Evolutionary conservation across 2,797 vertebrate genomes (phyloP).

Genomic region (Coilia nasus): DNA sequence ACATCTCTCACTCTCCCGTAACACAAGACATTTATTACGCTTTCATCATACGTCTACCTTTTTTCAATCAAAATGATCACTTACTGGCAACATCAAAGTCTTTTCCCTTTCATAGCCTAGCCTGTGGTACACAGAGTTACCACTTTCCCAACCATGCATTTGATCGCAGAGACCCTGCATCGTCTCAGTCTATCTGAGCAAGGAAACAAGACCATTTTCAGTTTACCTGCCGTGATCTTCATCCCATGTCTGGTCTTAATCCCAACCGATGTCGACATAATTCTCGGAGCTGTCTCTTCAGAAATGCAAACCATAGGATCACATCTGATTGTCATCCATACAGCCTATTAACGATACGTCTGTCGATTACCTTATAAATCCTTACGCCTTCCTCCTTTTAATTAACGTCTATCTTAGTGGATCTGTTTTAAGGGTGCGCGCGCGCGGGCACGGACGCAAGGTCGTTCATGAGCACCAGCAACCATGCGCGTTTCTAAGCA

Average conservation of each 20-base stretch:
- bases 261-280: slow-evolving; percentile 31
- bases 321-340: slow-evolving; percentile 36
- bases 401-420: slow-evolving; percentile 62
- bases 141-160: not conserved
- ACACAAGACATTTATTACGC: slow-evolving; percentile 11
- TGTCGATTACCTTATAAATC: slow-evolving; percentile 59
- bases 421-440: slow-evolving; percentile 62
- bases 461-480: slow-evolving; percentile 83
- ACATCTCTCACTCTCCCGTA: not conserved
- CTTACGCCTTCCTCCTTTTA: slow-evolving; percentile 55
- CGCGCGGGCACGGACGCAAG: slow-evolving; percentile 81
- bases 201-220: slow-evolving; percentile 37
- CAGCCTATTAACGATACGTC: not conserved
- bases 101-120: not conserved
- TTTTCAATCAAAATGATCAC: slow-evolving; percentile 42
- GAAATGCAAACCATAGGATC: not conserved
- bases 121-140: not conserved
- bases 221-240: slow-evolving; percentile 47
- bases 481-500: slow-evolving; percentile 79
- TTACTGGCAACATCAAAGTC: not conserved
- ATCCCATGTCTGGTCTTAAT: slow-evolving; percentile 31
- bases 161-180: not conserved
- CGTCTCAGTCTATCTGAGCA: slow-evolving; percentile 1
- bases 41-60: slow-evolving; percentile 33
- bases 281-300: slow-evolving; percentile 18